Base-by-base conservation (phyloP, 1,140 invertebrate species). In the Antheraea mylitta region DNA sequence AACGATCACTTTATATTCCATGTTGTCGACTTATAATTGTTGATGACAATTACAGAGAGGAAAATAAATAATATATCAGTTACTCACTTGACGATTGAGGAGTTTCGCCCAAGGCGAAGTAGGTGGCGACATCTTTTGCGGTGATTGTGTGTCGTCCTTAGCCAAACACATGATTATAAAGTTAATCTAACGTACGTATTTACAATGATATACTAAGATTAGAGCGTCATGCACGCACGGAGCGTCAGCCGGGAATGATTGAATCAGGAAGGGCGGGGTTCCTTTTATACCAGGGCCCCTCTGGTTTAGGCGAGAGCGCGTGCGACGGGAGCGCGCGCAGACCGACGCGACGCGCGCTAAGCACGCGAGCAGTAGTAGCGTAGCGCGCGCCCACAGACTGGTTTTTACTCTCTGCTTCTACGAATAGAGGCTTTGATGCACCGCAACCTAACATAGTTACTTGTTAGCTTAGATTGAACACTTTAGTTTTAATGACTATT, bases 101-200 rank as follows among this genome's bases (percentile, higher is more conserved):
- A 92, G 86, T 83, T 91, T 92, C 67, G 86, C 90, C 90, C 89
- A 92, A 65, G 90, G 90, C 63, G 90, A 92, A 37, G 87, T 81
- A 74, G 90, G 89, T 62, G 90, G 83, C 68, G 79, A 68, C 61
- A 74, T 82, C 85, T 87, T 89, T 70, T 81, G 76, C 65, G 88
- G 87, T 22, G 88, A 88, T 72, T 81, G 76, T 68, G 80, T 82
- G 72, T 82, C 82, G 74, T 90, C 84, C 77, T 91, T 91, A 83
- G 81, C 82, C 74, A 92, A 84, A 90, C 90, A 92, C 90, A 92
- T 92, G 19, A 67, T 76, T 80, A 86, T 75, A 78, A 83, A 79
- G 80, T 81, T 78, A 83, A 69, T 77, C 74, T 80, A 79, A 77
- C 73, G 77, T 79, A 85, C 77, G 78, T 83, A 83, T 83, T 77